These are phyloP conservation scores for Sarcophaga bullata DNA, from an alignment of 1,140 invertebrate genomes.

Conservation along the genomic window DNA sequence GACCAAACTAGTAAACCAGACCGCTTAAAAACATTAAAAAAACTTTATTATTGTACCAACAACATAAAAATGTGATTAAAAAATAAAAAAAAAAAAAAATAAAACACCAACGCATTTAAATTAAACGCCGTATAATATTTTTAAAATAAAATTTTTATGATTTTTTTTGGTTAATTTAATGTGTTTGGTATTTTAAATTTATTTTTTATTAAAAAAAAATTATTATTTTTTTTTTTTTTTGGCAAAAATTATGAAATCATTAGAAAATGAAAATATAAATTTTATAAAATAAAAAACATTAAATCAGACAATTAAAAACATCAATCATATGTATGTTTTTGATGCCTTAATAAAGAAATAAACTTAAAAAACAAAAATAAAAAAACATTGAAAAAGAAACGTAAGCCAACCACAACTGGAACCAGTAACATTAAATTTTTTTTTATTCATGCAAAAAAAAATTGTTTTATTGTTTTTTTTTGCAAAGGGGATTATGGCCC, in stretches of 20 bases:
- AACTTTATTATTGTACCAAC: no score
- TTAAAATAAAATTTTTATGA: no score
- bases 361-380: no score
- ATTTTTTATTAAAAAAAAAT: not conserved
- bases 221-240: constrained; percentile 2
- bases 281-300: not conserved
- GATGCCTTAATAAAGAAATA: not conserved
- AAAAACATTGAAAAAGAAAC: no score
- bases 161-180: no score
- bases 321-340: not conserved
- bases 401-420: not conserved
- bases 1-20: no score
- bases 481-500: not conserved
- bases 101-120: constrained; percentile 13
- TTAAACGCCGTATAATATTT: not conserved
- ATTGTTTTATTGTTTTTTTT: not conserved
- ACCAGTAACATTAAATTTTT: not conserved
- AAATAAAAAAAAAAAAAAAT: no score
- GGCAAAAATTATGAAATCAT: constrained; percentile 27
- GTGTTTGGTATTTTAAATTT: no score
- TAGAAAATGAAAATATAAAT: not conserved
- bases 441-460: not conserved
- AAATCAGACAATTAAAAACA: constrained; percentile 24
- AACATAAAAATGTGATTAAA: no score
- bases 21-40: no score